Evolutionary conservation across 2,888 invertebrate genomes (phyloP), one percentile per base, ranked within the genome.

Genomic region (Phorcus lineatus): DNA sequence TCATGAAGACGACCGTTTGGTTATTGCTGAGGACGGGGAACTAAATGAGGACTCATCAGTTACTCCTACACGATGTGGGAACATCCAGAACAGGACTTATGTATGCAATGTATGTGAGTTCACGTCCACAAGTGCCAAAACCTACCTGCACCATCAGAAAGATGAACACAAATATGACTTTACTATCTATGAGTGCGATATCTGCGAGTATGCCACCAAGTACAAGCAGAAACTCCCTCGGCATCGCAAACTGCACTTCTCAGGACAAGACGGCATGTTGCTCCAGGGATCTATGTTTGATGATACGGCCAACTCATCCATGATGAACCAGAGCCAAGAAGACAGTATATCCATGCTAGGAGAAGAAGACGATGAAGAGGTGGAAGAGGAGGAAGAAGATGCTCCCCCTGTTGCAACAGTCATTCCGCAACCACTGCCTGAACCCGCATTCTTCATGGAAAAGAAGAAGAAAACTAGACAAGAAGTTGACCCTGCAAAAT

Each of bases 401-500:
- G 85, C 82, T 1, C 81, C 77, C 31, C 55, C 53, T 17, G 40
- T 62, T 19, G n/a, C 52, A 36, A 55, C 54, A 36, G 76, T 76
- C 55, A 55, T 54, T n/a, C 76, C 76, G 3, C 54, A 54, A 55
- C 70, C 77, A 13, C 53, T 76, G n/a, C 52, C 22, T 17, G 80
- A 81, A 47, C 74, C 62, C 28, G 36, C 36, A 22, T 24, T 67
- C 4, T 70, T 67, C 2, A 28, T 77, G 4, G 76, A 80, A 28
- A 91, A 89, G 82, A 89, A 89, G 77, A 90, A 89, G 80, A 86
- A 88, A 83, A 88, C 89, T 54, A 81, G 91, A 76, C 90, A 91
- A 76, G 91, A 90, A 82, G 91, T 91, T 6, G 91, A 91, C 80
- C 91, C 91, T 22, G 87, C 88, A 36, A 92, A 92, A 84, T 92